Evolutionary conservation across 2,797 vertebrate genomes (phyloP), one percentile per base, ranked within the genome.

Genomic region (Chiropotes sagulatus): DNA sequence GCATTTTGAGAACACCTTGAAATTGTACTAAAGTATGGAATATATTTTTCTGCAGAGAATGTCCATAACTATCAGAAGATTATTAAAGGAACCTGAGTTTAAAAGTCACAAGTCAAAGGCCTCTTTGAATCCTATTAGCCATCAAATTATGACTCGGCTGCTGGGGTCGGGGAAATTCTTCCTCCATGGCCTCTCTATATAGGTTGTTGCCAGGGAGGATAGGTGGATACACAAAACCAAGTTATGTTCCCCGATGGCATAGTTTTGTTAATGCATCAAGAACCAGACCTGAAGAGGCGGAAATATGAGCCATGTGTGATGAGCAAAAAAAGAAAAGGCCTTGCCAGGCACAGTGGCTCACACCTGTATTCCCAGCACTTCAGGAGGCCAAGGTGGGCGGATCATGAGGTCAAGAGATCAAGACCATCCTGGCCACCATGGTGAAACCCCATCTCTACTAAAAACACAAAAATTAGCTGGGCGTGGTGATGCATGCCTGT

Each of bases 171-270:
- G 75, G 36, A 92, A 85, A 52, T 73, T 75, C 46, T 84, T 93
- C 15, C 54, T 61, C 22, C 1, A 6, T 73, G 88, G 33, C 52
- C 79, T 95, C 52, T 89, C 48, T 73, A 39, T 20, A 52, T 36
- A 30, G 30, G 5, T 79, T 88, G 64, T 78, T 97, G 46, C 80
- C 76, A 70, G 44, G 88, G 81, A 93, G 87, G 79, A 52, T 33
- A 24, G n/a, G n/a, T 70, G 58, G 64, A 94, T 96, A 17, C 50
- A 48, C 39, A 81, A 87, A 96, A 44, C 5, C 48, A 83, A 96
- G n/a, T 76, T 58, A 67, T 44, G 33, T 84, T 75, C 44, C 75
- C 54, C 80, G 33, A 50, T 30, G 36, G 82, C 72, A 75, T n/a
- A 24, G 30, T 15, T 90, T 70, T 95, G 41, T 84, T 88, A 90